A percentile compares a stretch with the other conserved stretches of the same genome.
Evolutionary conservation across 2,113 vertebrate genomes (phyloP).

Genomic region (Chionodraco myersi): DNA sequence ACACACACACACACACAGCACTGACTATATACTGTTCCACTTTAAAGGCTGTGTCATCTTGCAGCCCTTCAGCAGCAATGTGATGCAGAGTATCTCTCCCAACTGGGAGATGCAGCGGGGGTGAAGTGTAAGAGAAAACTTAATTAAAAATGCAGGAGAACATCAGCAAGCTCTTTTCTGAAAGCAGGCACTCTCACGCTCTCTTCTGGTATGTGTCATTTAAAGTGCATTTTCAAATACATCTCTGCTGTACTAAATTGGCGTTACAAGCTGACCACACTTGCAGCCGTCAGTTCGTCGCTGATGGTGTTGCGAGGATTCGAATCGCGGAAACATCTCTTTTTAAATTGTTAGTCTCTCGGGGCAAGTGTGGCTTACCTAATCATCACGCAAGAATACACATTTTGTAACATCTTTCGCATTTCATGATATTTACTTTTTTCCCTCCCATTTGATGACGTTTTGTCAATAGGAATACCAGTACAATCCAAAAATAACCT

Average conservation of each 20-base stretch:
- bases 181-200: conserved; percentile 60
- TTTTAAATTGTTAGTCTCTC: neutral
- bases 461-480: too few relatives aligned
- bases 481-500: too few relatives aligned
- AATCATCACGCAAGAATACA: conserved; percentile 15
- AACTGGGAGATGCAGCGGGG: conserved; percentile 58
- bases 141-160: conserved; percentile 79
- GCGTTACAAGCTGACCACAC: conserved; percentile 17
- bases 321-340: conserved; percentile 1
- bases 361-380: conserved; percentile 31
- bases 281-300: neutral
- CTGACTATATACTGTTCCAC: conserved; percentile 31
- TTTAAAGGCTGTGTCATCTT: conserved; percentile 50
- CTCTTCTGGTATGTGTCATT: conserved; percentile 49
- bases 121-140: conserved; percentile 63
- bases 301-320: neutral
- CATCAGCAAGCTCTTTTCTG: conserved; percentile 67
- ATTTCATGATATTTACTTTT: too few relatives aligned
- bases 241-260: conserved; percentile 21
- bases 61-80: conserved; percentile 47
- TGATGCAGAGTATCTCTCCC: conserved; percentile 44
- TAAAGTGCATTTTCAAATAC: conserved; percentile 55
- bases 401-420: conserved; percentile 1
- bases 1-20: neutral
- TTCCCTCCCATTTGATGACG: too few relatives aligned